Evolutionary conservation across 2,113 vertebrate species (phyloP).

Genomic region (Corvus cornix): DNA sequence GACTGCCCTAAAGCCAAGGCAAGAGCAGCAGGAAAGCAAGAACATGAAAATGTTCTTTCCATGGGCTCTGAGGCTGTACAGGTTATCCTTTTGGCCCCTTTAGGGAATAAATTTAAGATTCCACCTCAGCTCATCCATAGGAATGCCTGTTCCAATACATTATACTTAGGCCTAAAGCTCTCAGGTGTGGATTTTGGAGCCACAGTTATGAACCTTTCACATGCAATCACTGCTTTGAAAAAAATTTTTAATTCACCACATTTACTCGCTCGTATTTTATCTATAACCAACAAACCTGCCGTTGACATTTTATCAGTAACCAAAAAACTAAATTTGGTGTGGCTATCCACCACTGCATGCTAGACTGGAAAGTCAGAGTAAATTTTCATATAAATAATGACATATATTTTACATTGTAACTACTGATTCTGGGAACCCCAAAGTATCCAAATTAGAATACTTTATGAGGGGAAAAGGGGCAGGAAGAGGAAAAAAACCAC

Average conservation of each 20-base stretch:
- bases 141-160: neutral
- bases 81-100: neutral
- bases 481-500: neutral
- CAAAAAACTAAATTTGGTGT: neutral
- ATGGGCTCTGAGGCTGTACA: neutral
- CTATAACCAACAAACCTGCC: neutral
- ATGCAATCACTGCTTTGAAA: neutral
- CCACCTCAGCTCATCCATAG: neutral
- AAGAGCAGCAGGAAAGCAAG: neutral
- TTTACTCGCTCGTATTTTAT: neutral
- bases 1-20: neutral
- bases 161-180: neutral
- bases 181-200: neutral
- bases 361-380: neutral
- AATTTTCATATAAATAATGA: neutral
- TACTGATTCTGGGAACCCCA: neutral
- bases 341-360: neutral
- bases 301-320: neutral
- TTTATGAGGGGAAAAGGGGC: neutral
- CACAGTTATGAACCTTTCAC: neutral
- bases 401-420: neutral
- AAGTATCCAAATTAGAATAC: neutral
- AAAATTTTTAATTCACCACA: neutral
- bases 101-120: neutral
- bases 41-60: neutral